Conservation (phyloP, 2,888 invertebrate species). For the Chirona hameri region DNA sequence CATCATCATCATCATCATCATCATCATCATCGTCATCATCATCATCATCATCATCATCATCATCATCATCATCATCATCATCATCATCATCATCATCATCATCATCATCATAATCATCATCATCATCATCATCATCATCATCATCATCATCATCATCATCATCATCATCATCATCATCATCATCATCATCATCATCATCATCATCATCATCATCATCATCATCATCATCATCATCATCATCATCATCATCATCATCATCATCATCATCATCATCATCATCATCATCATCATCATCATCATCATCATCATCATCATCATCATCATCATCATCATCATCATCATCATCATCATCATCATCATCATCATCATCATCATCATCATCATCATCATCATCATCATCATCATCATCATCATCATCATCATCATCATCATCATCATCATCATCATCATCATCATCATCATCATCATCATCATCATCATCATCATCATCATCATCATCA, state of each 20-base stretch:
- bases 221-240: not conserved
- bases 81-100: no score
- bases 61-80: slow-evolving; percentile 22
- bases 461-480: slow-evolving; percentile 22
- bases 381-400: slow-evolving; percentile 22
- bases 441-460: slow-evolving; percentile 22
- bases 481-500: slow-evolving; percentile 22
- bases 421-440: slow-evolving; percentile 11
- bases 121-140: slow-evolving; percentile 10
- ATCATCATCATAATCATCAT: no score
- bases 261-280: slow-evolving; percentile 22
- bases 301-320: slow-evolving; percentile 22
- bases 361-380: slow-evolving; percentile 22
- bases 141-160: slow-evolving; percentile 22
- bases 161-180: slow-evolving; percentile 22
- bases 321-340: slow-evolving; percentile 22
- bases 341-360: slow-evolving; percentile 12
- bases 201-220: slow-evolving; percentile 22
- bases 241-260: not conserved
- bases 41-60: slow-evolving; percentile 22
- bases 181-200: slow-evolving; percentile 22
- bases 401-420: slow-evolving; percentile 11
- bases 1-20: slow-evolving; percentile 22
- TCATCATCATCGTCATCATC: slow-evolving; percentile 22
- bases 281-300: slow-evolving; percentile 22